These are phyloP conservation scores for Syritta pipiens DNA, from an alignment of 2,888 invertebrate genomes.

Conservation along the genomic window DNA sequence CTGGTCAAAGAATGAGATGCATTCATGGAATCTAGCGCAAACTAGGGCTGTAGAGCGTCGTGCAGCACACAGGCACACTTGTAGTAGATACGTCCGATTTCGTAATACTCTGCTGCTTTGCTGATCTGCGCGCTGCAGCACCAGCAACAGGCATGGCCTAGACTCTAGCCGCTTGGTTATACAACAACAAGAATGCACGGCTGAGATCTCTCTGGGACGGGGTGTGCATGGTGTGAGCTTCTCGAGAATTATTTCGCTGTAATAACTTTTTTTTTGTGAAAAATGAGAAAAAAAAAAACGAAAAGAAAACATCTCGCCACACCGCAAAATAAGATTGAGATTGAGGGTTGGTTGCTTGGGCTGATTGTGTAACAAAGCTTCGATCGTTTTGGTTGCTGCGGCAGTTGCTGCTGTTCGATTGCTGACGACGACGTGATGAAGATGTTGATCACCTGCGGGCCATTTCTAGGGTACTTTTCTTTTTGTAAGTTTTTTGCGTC, in stretches of 20 bases:
- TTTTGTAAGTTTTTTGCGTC: not conserved
- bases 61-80: conserved; percentile 11
- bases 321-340: not conserved
- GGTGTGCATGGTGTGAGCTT: conserved; percentile 46
- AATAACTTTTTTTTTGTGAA: not conserved
- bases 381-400: conserved; percentile 10
- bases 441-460: conserved; percentile 33
- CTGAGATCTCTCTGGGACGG: no score
- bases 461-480: conserved; percentile 20
- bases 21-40: conserved; percentile 69
- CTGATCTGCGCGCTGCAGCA: not conserved
- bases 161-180: conserved; percentile 50
- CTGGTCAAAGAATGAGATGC: conserved; percentile 68
- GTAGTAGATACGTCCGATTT: conserved; percentile 36
- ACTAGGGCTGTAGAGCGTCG: conserved; percentile 63
- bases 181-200: conserved; percentile 55
- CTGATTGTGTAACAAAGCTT: conserved; percentile 19
- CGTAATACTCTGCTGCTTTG: conserved; percentile 54
- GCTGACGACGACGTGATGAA: conserved; percentile 12
- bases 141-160: conserved; percentile 56
- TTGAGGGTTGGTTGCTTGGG: not conserved
- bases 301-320: not conserved
- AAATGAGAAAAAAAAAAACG: conserved; percentile 2
- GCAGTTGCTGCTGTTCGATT: not conserved
- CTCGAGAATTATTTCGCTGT: conserved; percentile 27